These are phyloP conservation scores for Adelphocoris suturalis DNA, from an alignment of 2,888 invertebrate genomes.

Conservation along the genomic window DNA sequence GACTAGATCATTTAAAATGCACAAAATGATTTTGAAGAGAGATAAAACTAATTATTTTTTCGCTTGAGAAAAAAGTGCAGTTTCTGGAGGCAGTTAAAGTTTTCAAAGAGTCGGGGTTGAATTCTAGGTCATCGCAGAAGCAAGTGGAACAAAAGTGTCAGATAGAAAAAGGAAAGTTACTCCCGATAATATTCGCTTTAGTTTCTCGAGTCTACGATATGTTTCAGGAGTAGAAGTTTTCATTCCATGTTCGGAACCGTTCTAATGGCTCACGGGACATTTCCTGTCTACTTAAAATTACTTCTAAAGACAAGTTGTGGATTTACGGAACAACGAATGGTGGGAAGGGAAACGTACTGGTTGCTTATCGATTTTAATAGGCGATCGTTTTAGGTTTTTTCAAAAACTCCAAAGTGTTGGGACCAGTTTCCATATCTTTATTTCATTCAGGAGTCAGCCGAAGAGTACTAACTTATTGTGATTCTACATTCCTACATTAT, in stretches of 20 bases:
- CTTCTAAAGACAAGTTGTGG: background rate
- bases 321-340: background rate
- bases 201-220: conserved; percentile 20
- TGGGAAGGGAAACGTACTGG: background rate
- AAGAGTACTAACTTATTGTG: no score
- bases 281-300: conserved; percentile 15
- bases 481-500: no score
- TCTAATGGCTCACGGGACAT: background rate
- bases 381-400: no score
- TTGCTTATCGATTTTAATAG: no score
- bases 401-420: no score
- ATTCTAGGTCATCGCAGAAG: background rate
- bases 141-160: background rate
- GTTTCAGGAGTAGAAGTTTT: background rate
- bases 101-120: background rate
- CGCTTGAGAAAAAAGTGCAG: background rate
- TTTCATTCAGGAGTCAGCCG: no score
- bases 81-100: background rate
- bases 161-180: background rate
- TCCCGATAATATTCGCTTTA: conserved; percentile 38
- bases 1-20: background rate
- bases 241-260: background rate
- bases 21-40: background rate
- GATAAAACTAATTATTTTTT: background rate
- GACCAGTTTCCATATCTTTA: no score